Conservation (phyloP, 2,797 vertebrate species). For the Kryptopterus vitreolus region DNA sequence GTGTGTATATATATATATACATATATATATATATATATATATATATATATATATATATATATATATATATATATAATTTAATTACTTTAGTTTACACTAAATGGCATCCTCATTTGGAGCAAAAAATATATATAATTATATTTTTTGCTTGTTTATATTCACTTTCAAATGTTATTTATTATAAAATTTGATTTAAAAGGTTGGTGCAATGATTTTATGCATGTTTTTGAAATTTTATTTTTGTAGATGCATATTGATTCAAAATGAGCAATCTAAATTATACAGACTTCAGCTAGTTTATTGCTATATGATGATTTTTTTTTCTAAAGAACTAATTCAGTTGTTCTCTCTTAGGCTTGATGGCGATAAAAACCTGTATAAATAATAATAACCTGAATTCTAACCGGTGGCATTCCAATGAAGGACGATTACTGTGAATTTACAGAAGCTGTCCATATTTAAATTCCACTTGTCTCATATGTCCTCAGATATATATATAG, state of each 20-base stretch:
- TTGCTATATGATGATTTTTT: neutral
- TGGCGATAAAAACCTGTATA: neutral
- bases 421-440: conserved; percentile 1
- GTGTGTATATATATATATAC: no score
- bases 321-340: neutral
- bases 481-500: neutral
- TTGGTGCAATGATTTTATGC: neutral
- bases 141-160: no score
- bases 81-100: no score
- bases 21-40: no score
- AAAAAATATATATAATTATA: no score
- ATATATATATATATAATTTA: no score
- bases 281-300: neutral
- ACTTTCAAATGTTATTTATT: no score
- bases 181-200: no score
- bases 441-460: neutral
- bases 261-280: neutral
- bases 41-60: no score
- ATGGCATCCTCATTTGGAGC: no score
- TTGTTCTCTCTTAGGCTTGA: neutral
- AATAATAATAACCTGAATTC: neutral
- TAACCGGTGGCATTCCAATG: neutral
- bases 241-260: neutral
- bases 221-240: neutral
- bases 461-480: neutral